phyloP scores from a whole-genome alignment of 2,113 vertebrate species.

The Phoxinus phoxinus region DNA sequence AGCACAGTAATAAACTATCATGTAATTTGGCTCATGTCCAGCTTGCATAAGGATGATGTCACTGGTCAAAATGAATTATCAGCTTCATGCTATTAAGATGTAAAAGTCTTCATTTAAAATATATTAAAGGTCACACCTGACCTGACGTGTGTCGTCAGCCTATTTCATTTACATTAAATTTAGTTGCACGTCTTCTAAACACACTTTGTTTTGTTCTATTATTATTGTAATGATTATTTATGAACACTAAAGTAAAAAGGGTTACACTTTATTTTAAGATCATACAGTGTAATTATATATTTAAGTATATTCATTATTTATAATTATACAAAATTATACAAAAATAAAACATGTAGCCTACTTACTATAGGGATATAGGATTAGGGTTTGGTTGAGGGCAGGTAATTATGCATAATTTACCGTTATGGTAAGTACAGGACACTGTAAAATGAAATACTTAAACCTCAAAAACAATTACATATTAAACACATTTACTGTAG shows the following conservation, averaged over 20 bases:
- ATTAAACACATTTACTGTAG: constrained; percentile 21
- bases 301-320: too few species aligned
- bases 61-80: not conserved
- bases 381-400: too few species aligned
- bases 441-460: not conserved
- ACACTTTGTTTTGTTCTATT: not conserved
- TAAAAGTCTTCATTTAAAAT: not conserved
- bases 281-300: too few species aligned
- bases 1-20: not conserved
- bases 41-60: not conserved
- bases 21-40: not conserved
- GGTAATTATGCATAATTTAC: too few species aligned
- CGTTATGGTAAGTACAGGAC: too few species aligned
- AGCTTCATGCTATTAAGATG: not conserved
- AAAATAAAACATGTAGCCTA: too few species aligned
- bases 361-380: too few species aligned
- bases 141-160: not conserved
- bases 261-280: too few species aligned
- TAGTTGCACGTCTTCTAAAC: not conserved
- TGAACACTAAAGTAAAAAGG: not conserved
- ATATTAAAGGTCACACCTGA: not conserved
- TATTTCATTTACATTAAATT: not conserved
- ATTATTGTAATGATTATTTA: not conserved
- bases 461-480: constrained; percentile 36
- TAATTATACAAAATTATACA: too few species aligned